Base-by-base conservation (phyloP, 2,797 vertebrate species). In the Knipowitschia caucasica region DNA sequence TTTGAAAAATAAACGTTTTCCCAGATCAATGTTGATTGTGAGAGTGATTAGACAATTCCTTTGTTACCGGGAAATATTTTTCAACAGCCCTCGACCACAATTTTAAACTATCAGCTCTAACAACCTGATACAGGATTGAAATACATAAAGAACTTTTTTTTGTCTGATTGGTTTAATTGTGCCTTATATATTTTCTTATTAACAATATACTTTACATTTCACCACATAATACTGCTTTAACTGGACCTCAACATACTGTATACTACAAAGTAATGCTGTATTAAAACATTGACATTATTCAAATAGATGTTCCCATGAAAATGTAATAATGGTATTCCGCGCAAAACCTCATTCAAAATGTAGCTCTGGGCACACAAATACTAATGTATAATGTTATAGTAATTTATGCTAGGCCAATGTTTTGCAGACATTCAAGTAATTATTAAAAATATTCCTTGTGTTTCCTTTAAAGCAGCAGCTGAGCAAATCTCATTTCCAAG, bases 391-490 rank as follows among this genome's bases (percentile, higher is more conserved):
- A 87, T 84, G 73, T 66, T 83, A 78, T 82, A 85, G 85, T 87
- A 83, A 89, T 89, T 89, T 82, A 86, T 81, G 76, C 80, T 71
- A 79, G 76, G 76, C 87, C 87, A 81, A 83, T 89, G 88, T 89
- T 87, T 89, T 89, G 85, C 85, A 89, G 87, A 89, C 88, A 88
- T 88, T 87, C 71, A 83, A 87, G 77, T 89, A 89, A 89, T 91
- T 90, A 89, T 90, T 85, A 88, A 83, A 81, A 90, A 89, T 89
- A 87, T 85, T 88, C 80, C 42, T 82, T 75, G 73, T 81, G 83
- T 78, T 78, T 69, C 80, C 73, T 72, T 72, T 85, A 83, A 77
- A 56, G 72, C 83, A 59, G 54, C 80, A 53, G 83, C 77, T 70
- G 81, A 77, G 80, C 59, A 90, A 89, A 90, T 90, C 85, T 89